phyloP scores from a whole-genome alignment of 2,797 vertebrate species.

The Steatocranus sp. region DNA sequence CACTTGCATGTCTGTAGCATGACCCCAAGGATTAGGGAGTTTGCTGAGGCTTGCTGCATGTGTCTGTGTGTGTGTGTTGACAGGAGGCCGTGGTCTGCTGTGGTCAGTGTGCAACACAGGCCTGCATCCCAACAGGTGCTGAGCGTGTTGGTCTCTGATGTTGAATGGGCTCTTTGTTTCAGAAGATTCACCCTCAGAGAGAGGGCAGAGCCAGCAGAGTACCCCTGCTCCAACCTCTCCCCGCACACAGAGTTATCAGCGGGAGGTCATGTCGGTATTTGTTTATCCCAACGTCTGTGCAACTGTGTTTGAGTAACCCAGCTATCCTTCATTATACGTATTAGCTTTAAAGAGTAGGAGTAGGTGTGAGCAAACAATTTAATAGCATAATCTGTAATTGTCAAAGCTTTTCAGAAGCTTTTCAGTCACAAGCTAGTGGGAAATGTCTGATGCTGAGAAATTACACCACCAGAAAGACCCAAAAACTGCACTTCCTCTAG shows the following conservation, averaged over 20 bases:
- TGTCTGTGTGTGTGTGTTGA: conserved; percentile 1
- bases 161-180: conserved; percentile 76
- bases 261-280: not conserved
- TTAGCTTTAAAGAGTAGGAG: not conserved
- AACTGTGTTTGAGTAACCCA: not conserved
- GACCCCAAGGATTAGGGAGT: conserved; percentile 50
- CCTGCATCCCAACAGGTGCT: conserved; percentile 70
- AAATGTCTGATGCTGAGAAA: not conserved
- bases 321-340: not conserved
- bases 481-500: not conserved
- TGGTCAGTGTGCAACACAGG: conserved; percentile 39
- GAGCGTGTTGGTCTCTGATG: conserved; percentile 39
- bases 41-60: not conserved
- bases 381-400: not conserved
- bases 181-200: conserved; percentile 31
- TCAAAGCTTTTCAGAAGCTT: not conserved
- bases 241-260: not conserved
- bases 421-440: not conserved
- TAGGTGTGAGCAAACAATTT: not conserved
- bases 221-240: not conserved
- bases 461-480: not conserved
- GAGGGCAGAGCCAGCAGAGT: conserved; percentile 14
- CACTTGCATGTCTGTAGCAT: conserved; percentile 46
- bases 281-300: not conserved
- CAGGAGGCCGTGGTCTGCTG: conserved; percentile 9